Evolutionary conservation across 2,797 vertebrate species (phyloP), one percentile per base, ranked within the genome.

Genomic region (Paedocypris micromegethes): DNA sequence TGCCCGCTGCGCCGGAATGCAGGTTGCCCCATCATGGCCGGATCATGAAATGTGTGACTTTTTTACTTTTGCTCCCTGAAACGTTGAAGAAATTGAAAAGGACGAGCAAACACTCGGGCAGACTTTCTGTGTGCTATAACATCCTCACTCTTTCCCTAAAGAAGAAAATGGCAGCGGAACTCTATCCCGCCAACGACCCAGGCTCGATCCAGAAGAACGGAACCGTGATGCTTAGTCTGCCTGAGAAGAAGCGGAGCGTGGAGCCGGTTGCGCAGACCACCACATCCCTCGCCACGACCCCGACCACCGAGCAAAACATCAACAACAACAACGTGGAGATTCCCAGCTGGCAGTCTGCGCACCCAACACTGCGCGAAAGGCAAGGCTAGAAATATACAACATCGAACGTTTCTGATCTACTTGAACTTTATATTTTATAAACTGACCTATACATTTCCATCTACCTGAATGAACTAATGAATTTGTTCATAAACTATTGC

Each of bases 111-210:
- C 82, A 86, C 79, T 84, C 85, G 82, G 81, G 83, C 79, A 84
- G 85, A 80, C 84, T 88, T 78, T 91, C 90, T 80, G 80, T 88
- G 81, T 90, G 90, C 82, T 88, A 90, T 87, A 90, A 94, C 86
- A 84, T 90, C 82, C 87, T 90, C 76, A 90, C 87, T 53, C 87
- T 91, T 75, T 89, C 91, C 73, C 85, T 91, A 47, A 88, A 84
- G 80, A 89, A 86, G 88, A 96, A 93, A 91, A 96, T 96, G 94
- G 93, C 93, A 85, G 93, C 94, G 85, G 95, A 97, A 89, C 80
- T 96, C 73, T 93, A 88, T 83, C 87, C 93, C 76, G 85, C 88
- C 75, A 82, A 87, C 77, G 75, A 78, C 53, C 87, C 86, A 85
- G 88, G 85, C 72, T 89, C 86, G 77, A 84, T 92, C 62, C 86